A percentile compares a stretch with the other conserved stretches of the same genome.
Conservation (phyloP, 2,888 invertebrate species). For the Homarus gammarus region DNA sequence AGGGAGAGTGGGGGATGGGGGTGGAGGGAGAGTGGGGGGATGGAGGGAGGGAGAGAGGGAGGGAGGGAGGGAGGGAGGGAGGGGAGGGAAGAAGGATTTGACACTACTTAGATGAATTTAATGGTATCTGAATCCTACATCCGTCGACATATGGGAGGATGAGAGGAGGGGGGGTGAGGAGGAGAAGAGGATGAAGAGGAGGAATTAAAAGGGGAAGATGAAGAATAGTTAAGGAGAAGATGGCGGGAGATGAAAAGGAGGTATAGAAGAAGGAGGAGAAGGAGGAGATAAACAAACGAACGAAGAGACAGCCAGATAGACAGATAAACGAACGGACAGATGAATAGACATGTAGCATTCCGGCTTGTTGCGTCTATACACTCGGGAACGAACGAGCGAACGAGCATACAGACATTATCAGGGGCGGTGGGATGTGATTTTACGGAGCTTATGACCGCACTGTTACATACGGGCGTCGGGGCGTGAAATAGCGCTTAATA, state of each 20-base stretch:
- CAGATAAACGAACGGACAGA: too few relatives aligned
- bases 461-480: too few relatives aligned
- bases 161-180: conserved; percentile 31
- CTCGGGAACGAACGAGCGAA: too few relatives aligned
- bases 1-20: too few relatives aligned
- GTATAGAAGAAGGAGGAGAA: background rate
- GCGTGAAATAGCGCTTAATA: too few relatives aligned
- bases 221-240: background rate
- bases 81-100: background rate
- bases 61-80: background rate
- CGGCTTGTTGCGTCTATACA: too few relatives aligned
- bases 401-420: too few relatives aligned
- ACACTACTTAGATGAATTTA: conserved; percentile 35
- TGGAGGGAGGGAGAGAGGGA: background rate
- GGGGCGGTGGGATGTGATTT: too few relatives aligned
- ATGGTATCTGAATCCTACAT: conserved; percentile 16
- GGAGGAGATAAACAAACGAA: background rate
- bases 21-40: too few relatives aligned
- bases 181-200: background rate
- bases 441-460: too few relatives aligned
- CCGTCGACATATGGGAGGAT: background rate
- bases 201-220: background rate
- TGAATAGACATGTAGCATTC: too few relatives aligned
- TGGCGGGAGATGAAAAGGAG: background rate
- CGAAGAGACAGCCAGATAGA: too few relatives aligned